These are phyloP conservation scores for Oreonectes daqikongensis DNA, from an alignment of 2,797 vertebrate species.

Conservation along the genomic window DNA sequence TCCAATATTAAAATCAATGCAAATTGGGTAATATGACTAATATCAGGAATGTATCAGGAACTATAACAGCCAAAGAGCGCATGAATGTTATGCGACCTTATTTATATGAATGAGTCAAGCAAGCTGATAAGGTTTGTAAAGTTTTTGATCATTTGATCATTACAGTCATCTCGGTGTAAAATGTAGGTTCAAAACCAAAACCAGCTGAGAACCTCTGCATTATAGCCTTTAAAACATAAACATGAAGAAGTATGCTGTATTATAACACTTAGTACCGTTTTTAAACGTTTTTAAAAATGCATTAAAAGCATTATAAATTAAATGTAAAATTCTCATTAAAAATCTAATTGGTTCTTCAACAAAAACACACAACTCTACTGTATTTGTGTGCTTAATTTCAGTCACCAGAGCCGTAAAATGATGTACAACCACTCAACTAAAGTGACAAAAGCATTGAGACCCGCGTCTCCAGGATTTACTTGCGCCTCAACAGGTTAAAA, in stretches of 20 bases:
- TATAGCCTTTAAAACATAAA: no score
- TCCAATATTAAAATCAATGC: no score
- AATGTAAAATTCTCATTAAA: no score
- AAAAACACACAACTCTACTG: slow-evolving; percentile 40
- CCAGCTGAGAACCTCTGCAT: no score
- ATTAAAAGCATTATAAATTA: no score
- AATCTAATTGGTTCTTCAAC: slow-evolving; percentile 54
- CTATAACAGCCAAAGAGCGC: not conserved
- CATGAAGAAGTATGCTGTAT: no score
- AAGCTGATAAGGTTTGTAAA: not conserved
- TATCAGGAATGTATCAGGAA: not conserved
- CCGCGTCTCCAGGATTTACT: slow-evolving; percentile 15
- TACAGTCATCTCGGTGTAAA: no score
- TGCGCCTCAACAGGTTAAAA: slow-evolving; percentile 35
- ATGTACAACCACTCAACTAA: not conserved
- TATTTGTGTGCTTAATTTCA: slow-evolving; percentile 21
- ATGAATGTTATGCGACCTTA: no score
- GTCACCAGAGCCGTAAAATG: not conserved
- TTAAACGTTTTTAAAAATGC: no score
- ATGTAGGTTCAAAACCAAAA: not conserved
- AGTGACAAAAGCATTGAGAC: slow-evolving; percentile 22
- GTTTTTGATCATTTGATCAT: no score
- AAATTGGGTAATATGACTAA: not conserved
- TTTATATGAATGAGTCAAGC: no score
- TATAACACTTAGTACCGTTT: no score